A percentile compares a stretch with the other conserved stretches of the same genome.
phyloP scores from a whole-genome alignment of 2,797 vertebrate species.

The Spondyliosoma cantharus region DNA sequence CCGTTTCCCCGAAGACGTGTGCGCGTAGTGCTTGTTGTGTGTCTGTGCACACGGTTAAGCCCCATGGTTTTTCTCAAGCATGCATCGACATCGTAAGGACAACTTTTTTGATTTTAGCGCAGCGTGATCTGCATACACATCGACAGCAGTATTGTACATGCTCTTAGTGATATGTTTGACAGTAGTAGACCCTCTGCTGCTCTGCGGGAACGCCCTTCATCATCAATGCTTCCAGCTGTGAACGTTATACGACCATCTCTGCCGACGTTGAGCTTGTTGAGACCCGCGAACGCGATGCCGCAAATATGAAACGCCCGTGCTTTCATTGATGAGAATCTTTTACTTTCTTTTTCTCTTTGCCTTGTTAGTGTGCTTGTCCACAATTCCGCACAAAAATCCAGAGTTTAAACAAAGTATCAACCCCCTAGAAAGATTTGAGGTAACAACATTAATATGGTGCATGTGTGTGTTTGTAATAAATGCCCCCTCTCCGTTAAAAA shows the following conservation, averaged over 20 bases:
- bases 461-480: conserved; percentile 32
- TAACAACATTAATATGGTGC: conserved; percentile 35
- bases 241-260: conserved; percentile 1
- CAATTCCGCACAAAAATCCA: conserved; percentile 17
- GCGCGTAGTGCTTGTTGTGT: background rate
- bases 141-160: conserved; percentile 61
- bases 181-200: conserved; percentile 37
- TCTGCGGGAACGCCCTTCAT: conserved; percentile 44
- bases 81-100: conserved; percentile 48
- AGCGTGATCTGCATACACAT: conserved; percentile 47
- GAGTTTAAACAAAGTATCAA: conserved; percentile 15
- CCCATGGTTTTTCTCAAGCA: conserved; percentile 61
- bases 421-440: conserved; percentile 33
- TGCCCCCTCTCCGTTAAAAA: background rate
- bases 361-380: conserved; percentile 50
- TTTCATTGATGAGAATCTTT: conserved; percentile 17
- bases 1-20: conserved; percentile 56
- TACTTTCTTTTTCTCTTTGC: conserved; percentile 1
- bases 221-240: conserved; percentile 27
- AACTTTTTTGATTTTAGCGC: conserved; percentile 44
- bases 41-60: conserved; percentile 33
- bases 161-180: conserved; percentile 57
- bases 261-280: conserved; percentile 8
- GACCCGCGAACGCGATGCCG: conserved; percentile 19
- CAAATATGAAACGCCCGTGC: conserved; percentile 6